Conservation (phyloP, 2,113 vertebrate species). For the Takifugu bimaculatus region DNA sequence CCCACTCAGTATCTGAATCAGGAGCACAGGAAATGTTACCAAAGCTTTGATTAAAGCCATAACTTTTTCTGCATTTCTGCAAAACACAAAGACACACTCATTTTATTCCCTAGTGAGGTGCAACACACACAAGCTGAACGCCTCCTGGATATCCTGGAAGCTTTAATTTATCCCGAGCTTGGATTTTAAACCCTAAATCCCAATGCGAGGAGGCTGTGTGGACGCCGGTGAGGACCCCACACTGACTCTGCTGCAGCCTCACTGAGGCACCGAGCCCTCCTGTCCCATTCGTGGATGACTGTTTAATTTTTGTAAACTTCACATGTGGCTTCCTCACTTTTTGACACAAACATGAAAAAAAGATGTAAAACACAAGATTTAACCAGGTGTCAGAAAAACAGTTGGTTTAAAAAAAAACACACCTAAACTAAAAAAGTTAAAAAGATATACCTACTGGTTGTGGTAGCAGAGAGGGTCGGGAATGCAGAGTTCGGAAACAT, state of each 20-base stretch:
- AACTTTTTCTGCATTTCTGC: slow-evolving; percentile 8
- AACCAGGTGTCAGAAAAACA: no score
- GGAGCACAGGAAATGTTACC: neutral
- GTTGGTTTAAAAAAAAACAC: no score
- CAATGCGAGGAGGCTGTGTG: slow-evolving; percentile 37
- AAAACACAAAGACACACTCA: slow-evolving; percentile 15
- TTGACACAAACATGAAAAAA: neutral
- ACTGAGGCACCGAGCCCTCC: slow-evolving; percentile 23
- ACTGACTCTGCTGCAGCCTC: slow-evolving; percentile 30
- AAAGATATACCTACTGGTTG: slow-evolving; percentile 85
- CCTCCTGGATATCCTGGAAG: slow-evolving; percentile 15
- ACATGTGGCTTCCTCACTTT: neutral
- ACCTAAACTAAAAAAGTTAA: neutral
- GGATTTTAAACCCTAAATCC: slow-evolving; percentile 41
- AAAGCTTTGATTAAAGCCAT: slow-evolving; percentile 8
- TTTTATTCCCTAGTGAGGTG: slow-evolving; percentile 15
- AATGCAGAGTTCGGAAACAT: slow-evolving; percentile 91
- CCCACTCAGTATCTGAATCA: neutral
- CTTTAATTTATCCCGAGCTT: slow-evolving; percentile 44
- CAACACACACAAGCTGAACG: slow-evolving; percentile 19
- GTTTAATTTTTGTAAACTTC: neutral
- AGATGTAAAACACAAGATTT: neutral
- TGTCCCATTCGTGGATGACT: slow-evolving; percentile 32
- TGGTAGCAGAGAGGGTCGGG: slow-evolving; percentile 89
- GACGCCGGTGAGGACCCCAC: slow-evolving; percentile 29